phyloP scores from a whole-genome alignment of 2,113 vertebrate genomes.

The Leiothrix lutea region DNA sequence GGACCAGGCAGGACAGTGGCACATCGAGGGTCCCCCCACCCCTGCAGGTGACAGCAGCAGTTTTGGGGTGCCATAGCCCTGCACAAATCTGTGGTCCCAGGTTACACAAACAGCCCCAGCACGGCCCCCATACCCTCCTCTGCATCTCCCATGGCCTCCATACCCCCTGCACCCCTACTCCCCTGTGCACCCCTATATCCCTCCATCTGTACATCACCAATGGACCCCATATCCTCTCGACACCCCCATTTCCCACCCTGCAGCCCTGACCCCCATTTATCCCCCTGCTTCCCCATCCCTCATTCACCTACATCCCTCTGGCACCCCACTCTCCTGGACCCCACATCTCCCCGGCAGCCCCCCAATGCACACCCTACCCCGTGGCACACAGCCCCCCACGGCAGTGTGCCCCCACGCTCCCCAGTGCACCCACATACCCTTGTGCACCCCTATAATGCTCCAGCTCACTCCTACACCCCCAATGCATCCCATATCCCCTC shows the following conservation, averaged over 20 bases:
- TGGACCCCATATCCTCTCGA: background rate
- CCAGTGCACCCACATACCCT: too few relatives aligned
- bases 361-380: too few relatives aligned
- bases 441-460: background rate
- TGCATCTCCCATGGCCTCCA: background rate
- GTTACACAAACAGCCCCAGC: background rate
- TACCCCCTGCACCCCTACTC: background rate
- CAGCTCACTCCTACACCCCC: background rate
- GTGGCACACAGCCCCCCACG: background rate
- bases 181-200: background rate
- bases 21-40: fast-evolving
- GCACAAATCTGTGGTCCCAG: fast-evolving
- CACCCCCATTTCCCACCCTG: background rate
- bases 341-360: background rate
- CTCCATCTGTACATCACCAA: background rate
- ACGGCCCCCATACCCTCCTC: background rate
- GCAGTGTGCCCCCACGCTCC: background rate
- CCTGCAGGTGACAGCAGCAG: background rate
- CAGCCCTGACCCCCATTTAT: background rate
- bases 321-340: background rate
- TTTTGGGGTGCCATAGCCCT: background rate
- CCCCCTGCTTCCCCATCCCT: too few relatives aligned
- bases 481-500: too few relatives aligned
- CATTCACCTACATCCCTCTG: background rate
- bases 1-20: background rate